phyloP scores from a whole-genome alignment of 2,113 vertebrate species.

The Emydura subglobosa region DNA sequence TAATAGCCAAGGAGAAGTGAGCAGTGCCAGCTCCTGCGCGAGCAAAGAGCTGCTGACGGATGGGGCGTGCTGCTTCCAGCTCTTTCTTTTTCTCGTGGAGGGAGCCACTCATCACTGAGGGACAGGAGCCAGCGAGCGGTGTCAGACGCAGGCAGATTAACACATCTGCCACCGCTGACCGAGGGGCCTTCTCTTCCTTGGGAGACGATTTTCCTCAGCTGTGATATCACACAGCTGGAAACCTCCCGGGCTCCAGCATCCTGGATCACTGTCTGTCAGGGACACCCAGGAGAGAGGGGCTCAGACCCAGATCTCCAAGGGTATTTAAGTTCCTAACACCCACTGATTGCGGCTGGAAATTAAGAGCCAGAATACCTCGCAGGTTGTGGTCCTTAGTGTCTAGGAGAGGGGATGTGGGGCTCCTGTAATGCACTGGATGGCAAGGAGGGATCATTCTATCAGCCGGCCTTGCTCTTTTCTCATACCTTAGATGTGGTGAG shows the following conservation, averaged over 20 bases:
- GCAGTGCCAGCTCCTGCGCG: background rate
- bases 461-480: background rate
- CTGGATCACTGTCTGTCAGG: too few species aligned
- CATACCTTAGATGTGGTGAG: background rate
- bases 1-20: background rate
- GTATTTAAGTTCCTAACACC: background rate
- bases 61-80: constrained; percentile 25
- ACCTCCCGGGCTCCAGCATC: background rate
- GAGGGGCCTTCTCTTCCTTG: background rate
- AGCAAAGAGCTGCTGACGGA: constrained; percentile 60
- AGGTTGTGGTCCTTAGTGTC: background rate
- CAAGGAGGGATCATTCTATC: background rate
- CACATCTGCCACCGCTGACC: background rate
- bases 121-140: background rate
- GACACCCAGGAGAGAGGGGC: too few species aligned
- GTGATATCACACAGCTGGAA: too few species aligned
- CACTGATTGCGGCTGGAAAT: background rate
- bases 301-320: too few species aligned
- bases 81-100: constrained; percentile 18
- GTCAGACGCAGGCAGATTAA: background rate
- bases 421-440: too few species aligned
- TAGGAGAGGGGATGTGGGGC: background rate
- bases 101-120: constrained; percentile 53
- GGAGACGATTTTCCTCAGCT: background rate
- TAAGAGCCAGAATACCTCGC: background rate